Evolutionary conservation across 2,113 vertebrate genomes (phyloP).

Genomic region (Junco hyemalis): DNA sequence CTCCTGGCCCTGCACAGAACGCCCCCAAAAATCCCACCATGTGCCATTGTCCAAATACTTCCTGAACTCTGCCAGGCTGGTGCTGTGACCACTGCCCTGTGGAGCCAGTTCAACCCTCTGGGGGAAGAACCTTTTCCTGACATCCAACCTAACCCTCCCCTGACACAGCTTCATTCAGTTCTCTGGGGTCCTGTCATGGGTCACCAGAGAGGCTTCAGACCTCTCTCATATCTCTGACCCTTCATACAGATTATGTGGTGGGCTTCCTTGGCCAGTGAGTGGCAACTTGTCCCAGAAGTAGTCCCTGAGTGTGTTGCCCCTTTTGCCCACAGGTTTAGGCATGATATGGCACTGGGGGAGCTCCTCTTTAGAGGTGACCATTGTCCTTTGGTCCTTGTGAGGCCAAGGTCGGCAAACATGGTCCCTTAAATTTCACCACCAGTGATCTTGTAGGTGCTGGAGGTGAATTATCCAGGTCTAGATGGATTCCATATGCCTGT

Average conservation of each 20-base stretch:
- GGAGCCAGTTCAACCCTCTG: not conserved
- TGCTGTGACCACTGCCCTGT: not conserved
- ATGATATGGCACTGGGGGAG: not conserved
- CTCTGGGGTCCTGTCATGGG: not conserved
- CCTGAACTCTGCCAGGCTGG: not conserved
- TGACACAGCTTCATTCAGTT: fast-evolving
- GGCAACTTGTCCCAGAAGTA: not conserved
- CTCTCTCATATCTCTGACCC: not conserved
- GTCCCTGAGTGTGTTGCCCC: not conserved
- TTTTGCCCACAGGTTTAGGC: fast-evolving
- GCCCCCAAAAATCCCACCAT: not conserved
- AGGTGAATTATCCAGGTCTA: not conserved
- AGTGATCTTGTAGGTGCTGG: not conserved
- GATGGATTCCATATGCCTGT: not conserved
- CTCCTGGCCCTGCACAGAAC: too few species aligned
- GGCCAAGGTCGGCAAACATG: fast-evolving
- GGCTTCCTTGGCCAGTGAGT: not conserved
- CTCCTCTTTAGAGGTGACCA: not conserved
- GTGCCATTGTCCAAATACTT: not conserved
- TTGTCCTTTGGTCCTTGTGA: not conserved
- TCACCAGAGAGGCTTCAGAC: not conserved
- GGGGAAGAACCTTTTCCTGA: not conserved
- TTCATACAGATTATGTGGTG: not conserved
- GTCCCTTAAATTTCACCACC: not conserved
- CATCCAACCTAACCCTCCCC: not conserved